phyloP scores from a whole-genome alignment of 1,140 invertebrate species.

The Tachypleus tridentatus region DNA sequence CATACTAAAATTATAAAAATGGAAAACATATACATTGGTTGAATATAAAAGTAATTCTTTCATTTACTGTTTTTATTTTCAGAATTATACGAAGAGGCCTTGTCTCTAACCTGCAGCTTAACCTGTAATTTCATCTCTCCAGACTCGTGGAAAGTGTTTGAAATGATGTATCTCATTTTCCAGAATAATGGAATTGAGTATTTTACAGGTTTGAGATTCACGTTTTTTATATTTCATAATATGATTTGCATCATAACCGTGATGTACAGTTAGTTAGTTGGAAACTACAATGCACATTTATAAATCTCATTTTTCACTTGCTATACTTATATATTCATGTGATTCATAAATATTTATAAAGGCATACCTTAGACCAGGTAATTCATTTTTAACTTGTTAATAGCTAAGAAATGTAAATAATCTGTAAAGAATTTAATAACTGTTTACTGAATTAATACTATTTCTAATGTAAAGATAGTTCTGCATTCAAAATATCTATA shows the following conservation, averaged over 20 bases:
- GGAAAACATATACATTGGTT: not conserved
- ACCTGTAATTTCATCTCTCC: slow-evolving; percentile 75
- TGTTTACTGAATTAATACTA: too few species aligned
- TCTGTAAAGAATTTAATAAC: too few species aligned
- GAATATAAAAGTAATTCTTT: not conserved
- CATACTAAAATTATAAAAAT: too few species aligned
- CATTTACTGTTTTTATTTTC: slow-evolving; percentile 23
- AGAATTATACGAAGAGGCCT: slow-evolving; percentile 95
- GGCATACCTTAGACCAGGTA: too few species aligned
- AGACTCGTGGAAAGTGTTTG: slow-evolving; percentile 93
- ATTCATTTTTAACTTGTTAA: too few species aligned
- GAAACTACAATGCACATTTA: too few species aligned
- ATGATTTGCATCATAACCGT: not conserved
- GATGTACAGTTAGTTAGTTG: not conserved
- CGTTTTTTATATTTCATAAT: not conserved
- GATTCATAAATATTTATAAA: too few species aligned
- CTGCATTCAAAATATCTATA: too few species aligned
- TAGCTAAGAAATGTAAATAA: too few species aligned
- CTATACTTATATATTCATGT: too few species aligned
- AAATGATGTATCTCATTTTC: slow-evolving; percentile 77
- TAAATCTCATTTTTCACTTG: too few species aligned
- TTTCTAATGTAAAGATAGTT: too few species aligned
- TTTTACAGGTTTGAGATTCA: slow-evolving; percentile 51
- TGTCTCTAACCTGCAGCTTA: slow-evolving; percentile 83
- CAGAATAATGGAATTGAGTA: slow-evolving; percentile 91